phyloP scores from a whole-genome alignment of 1,140 invertebrate genomes.

The Plectrocnemia conspersa region DNA sequence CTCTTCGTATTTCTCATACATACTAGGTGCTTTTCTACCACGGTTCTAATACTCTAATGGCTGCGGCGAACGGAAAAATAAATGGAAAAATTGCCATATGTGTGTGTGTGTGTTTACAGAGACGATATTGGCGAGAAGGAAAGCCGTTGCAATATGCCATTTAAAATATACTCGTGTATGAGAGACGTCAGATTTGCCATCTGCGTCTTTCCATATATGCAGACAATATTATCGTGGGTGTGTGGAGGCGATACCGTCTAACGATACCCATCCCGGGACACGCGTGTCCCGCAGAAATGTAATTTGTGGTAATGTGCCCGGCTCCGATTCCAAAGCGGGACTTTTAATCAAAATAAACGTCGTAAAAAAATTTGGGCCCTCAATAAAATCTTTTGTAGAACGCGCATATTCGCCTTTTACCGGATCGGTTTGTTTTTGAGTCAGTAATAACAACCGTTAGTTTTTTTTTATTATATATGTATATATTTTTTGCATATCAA shows the following conservation, averaged over 20 bases:
- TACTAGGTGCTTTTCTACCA: too few relatives aligned
- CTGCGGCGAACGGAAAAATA: background rate
- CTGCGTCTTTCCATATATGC: constrained; percentile 8
- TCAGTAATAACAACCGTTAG: too few relatives aligned
- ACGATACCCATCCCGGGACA: background rate
- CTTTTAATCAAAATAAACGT: constrained; percentile 10
- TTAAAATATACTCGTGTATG: background rate
- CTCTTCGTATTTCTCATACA: too few relatives aligned
- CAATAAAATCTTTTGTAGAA: too few relatives aligned
- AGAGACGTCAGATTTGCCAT: constrained; percentile 2
- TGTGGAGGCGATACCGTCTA: constrained; percentile 1
- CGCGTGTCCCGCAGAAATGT: background rate
- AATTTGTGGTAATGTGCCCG: constrained; percentile 4
- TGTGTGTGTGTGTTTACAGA: background rate
- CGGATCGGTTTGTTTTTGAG: too few relatives aligned
- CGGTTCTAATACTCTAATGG: too few relatives aligned
- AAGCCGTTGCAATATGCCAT: constrained; percentile 11
- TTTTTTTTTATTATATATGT: too few relatives aligned
- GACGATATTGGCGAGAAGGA: background rate
- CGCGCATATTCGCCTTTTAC: too few relatives aligned
- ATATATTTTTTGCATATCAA: too few relatives aligned
- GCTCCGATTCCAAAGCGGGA: background rate
- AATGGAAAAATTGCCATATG: background rate
- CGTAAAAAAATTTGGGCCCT: too few relatives aligned
- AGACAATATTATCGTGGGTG: constrained; percentile 7